Conservation (phyloP, 2,888 invertebrate genomes). For the Sphaerophoria taeniata region DNA sequence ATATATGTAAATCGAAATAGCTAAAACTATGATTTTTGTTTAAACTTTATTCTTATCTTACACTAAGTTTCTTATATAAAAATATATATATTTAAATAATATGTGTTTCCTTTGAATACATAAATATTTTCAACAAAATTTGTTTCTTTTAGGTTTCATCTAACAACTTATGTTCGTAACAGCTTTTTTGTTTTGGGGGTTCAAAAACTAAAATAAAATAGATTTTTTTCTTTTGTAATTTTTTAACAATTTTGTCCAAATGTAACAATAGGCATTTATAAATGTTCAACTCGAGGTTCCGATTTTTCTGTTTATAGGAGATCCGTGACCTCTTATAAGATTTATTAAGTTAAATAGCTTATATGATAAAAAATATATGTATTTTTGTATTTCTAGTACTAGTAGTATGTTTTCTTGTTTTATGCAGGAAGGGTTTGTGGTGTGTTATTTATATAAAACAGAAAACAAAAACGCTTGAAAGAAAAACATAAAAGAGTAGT, state of each 20-base stretch:
- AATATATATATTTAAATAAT: conserved; percentile 62
- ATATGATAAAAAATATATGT: conserved; percentile 48
- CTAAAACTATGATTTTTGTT: conserved; percentile 40
- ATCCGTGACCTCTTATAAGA: conserved; percentile 24
- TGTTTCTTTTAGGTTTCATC: conserved; percentile 32
- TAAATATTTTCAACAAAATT: conserved; percentile 71
- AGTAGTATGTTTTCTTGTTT: neutral
- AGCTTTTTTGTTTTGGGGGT: conserved; percentile 8
- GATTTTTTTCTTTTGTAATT: conserved; percentile 31
- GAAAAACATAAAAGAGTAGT: conserved; percentile 34
- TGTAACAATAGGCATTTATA: conserved; percentile 56
- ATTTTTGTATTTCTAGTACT: conserved; percentile 8
- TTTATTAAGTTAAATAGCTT: conserved; percentile 11
- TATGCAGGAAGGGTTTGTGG: conserved; percentile 9
- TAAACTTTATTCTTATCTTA: conserved; percentile 39
- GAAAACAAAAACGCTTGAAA: conserved; percentile 22
- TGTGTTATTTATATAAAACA: conserved; percentile 31
- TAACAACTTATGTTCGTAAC: conserved; percentile 51
- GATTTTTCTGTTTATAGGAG: conserved; percentile 8
- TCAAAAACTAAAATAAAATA: conserved; percentile 47
- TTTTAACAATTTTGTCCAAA: conserved; percentile 52
- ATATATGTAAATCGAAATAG: conserved; percentile 1
- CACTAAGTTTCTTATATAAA: conserved; percentile 60
- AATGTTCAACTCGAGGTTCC: neutral
- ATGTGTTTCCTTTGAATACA: conserved; percentile 51